Conservation (phyloP, 2,797 vertebrate genomes). For the Protonibea diacanthus region DNA sequence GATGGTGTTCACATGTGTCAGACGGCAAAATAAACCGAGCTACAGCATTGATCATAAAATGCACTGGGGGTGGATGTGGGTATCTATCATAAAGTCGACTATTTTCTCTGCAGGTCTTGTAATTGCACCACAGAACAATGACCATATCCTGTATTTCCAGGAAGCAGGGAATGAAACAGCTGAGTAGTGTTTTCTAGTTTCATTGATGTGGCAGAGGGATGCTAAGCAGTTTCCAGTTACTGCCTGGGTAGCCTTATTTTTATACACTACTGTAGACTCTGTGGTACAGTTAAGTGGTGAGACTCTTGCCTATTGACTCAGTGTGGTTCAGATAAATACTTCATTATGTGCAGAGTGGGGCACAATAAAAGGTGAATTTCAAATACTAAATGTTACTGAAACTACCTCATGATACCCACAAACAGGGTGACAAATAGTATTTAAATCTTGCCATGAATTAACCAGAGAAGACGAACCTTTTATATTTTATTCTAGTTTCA, state of each 20-base stretch:
- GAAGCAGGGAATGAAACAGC: slow-evolving; percentile 67
- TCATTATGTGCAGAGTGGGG: slow-evolving; percentile 79
- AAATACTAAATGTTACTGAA: slow-evolving; percentile 33
- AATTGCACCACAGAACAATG: slow-evolving; percentile 76
- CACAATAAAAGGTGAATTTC: slow-evolving; percentile 63
- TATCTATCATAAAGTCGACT: slow-evolving; percentile 50
- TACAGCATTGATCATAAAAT: slow-evolving; percentile 53
- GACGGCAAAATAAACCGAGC: slow-evolving; percentile 40
- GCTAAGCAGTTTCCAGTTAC: slow-evolving; percentile 76
- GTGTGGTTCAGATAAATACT: slow-evolving; percentile 84
- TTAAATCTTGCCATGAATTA: slow-evolving; percentile 18
- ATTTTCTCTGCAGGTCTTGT: slow-evolving; percentile 67
- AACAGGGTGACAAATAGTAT: neutral
- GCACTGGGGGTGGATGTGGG: slow-evolving; percentile 57
- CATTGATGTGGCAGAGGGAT: slow-evolving; percentile 79
- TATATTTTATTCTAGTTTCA: slow-evolving; percentile 23
- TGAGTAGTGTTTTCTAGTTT: slow-evolving; percentile 74
- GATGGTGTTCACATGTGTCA: slow-evolving; percentile 9
- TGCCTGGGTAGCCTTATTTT: slow-evolving; percentile 71
- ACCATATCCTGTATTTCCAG: slow-evolving; percentile 74
- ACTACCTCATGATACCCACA: neutral
- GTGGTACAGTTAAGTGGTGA: slow-evolving; percentile 72
- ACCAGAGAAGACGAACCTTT: slow-evolving; percentile 6
- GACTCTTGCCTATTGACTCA: slow-evolving; percentile 77
- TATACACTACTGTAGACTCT: slow-evolving; percentile 69